These are phyloP conservation scores for Drosophila greeni DNA, from an alignment of 2,888 invertebrate species.

Conservation along the genomic window DNA sequence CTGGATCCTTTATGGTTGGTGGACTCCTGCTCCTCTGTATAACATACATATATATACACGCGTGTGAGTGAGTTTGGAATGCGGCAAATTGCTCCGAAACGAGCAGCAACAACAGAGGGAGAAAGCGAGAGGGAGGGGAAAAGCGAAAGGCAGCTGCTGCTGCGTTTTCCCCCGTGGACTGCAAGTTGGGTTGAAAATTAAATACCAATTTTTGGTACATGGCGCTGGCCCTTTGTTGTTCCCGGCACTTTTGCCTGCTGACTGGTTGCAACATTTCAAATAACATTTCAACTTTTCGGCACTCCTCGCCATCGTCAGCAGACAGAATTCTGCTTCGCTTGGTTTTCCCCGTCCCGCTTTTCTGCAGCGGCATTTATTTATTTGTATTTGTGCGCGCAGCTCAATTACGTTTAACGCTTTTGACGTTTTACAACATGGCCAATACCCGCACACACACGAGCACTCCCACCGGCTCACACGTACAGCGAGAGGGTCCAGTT, in stretches of 20 bases:
- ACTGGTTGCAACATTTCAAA: slow-evolving; percentile 68
- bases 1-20: slow-evolving; percentile 29
- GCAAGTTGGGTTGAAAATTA: slow-evolving; percentile 69
- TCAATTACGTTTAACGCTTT: slow-evolving; percentile 75
- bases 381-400: slow-evolving; percentile 72
- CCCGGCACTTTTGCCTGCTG: slow-evolving; percentile 38
- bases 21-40: slow-evolving; percentile 14
- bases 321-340: slow-evolving; percentile 40
- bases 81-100: slow-evolving; percentile 45
- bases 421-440: slow-evolving; percentile 70
- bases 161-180: slow-evolving; percentile 55
- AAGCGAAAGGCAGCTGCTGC: slow-evolving; percentile 12
- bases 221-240: slow-evolving; percentile 34
- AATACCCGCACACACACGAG: slow-evolving; percentile 39
- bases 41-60: slow-evolving; percentile 27
- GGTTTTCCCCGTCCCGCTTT: slow-evolving; percentile 3
- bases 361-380: slow-evolving; percentile 65
- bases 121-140: background rate
- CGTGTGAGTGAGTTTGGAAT: slow-evolving; percentile 44
- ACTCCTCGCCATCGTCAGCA: slow-evolving; percentile 48
- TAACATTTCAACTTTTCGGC: slow-evolving; percentile 69
- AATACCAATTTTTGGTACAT: slow-evolving; percentile 68
- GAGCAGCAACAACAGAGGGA: slow-evolving; percentile 15
- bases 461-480: slow-evolving; percentile 23
- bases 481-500: slow-evolving; percentile 26